Base-by-base conservation (phyloP, 2,888 invertebrate species). In the Salticus scenicus region DNA sequence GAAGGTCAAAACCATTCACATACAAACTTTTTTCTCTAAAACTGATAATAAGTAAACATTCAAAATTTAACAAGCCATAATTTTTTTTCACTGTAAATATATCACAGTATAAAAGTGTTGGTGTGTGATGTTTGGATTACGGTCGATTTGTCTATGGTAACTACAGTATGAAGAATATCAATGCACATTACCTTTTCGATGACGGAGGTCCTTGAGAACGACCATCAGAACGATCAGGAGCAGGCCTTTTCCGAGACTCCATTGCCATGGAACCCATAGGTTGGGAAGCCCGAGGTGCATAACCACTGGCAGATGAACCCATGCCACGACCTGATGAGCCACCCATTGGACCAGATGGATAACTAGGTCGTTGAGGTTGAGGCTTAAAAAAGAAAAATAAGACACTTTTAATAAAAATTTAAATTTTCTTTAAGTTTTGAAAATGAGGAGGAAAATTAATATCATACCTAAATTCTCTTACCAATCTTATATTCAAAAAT, bases 191-290 rank as follows among this genome's bases (percentile, higher is more conserved):
- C 87, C 87, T 77, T 51, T 87, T 84, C 12, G 66, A 47, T 10
- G 87, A 71, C 24, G 83, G 57, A 12, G 84, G 80, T 20, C 84
- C 87, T 37, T 83, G 84, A n/a, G 76, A 20, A 20, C 87, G 41
- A 10, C 75, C 74, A 27, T 84, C 82, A 1, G 74, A 41, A 12
- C 80, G 70, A 42, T 80, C 82, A 12, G 82, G 82, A 2, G 76
- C 87, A 37, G 87, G 84, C 7, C 87, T 64, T 64, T 87, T 87
- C 1, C 87, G 77, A 4, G 82, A 76, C 28, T 87, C 87, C 80
- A 87, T 84, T 5, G 70, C 67, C 83, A 87, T 82, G 0, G 87
- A 80, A 0, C 80, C 85, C 85, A 85, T 81, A 10, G 86, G 76
- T 7, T 82, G 78, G 1, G 83, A 42, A 24, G 86, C 47, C 17